Conservation (phyloP, 2,113 vertebrate genomes). For the Diadophis punctatus region DNA sequence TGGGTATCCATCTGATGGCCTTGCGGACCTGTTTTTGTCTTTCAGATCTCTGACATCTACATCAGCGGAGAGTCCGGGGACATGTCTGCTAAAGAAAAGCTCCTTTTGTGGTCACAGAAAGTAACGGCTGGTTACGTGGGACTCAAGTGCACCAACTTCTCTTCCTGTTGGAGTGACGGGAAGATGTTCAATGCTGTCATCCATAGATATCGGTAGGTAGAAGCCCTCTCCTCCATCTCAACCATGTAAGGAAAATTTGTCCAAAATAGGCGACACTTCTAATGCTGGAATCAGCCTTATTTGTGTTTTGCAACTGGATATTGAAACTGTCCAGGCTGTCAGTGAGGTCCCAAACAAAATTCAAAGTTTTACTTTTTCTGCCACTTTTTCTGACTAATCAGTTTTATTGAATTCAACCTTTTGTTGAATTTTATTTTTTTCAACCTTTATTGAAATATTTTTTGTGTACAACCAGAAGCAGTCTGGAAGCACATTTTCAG, state of each 20-base stretch:
- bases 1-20: not conserved
- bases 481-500: not conserved
- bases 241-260: not conserved
- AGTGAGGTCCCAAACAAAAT: not conserved
- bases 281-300: no score
- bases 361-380: not conserved
- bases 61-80: constrained; percentile 93
- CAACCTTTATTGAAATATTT: not conserved
- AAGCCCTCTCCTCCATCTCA: no score
- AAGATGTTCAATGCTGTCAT: constrained; percentile 98
- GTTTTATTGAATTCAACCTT: not conserved
- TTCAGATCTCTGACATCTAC: constrained; percentile 97
- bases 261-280: not conserved
- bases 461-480: not conserved
- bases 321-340: not conserved
- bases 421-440: not conserved
- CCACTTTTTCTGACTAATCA: not conserved
- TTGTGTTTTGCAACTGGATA: not conserved
- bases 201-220: constrained; percentile 90
- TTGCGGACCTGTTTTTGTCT: not conserved
- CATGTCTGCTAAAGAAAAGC: constrained; percentile 97
- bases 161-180: constrained; percentile 92
- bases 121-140: constrained; percentile 89
- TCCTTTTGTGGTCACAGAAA: constrained; percentile 94
- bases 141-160: constrained; percentile 95